Percentiles rank a stretch among this genome's conserved stretches.
Conservation (phyloP, 1,140 invertebrate genomes). For the Aphaenogaster floridana region DNA sequence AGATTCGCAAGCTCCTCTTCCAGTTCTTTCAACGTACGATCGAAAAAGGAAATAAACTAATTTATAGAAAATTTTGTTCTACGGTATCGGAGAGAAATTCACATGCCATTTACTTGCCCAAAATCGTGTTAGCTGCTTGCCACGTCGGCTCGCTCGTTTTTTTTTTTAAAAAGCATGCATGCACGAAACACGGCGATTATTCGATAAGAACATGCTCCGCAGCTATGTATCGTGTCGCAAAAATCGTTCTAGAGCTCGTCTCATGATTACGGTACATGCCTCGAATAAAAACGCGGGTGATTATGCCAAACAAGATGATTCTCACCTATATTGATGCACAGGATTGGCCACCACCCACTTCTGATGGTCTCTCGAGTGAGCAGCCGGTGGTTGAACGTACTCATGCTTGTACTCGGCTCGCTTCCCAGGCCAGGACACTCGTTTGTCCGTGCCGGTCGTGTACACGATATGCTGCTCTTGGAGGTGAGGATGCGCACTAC, state of each 20-base stretch:
- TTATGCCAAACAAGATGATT: background rate
- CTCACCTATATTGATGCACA: slow-evolving; percentile 88
- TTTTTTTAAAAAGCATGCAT: background rate
- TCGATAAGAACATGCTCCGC: slow-evolving; percentile 48
- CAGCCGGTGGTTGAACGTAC: slow-evolving; percentile 89
- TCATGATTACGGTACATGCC: slow-evolving; percentile 23
- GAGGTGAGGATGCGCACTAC: slow-evolving; percentile 84
- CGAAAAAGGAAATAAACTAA: background rate
- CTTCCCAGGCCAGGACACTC: slow-evolving; percentile 88
- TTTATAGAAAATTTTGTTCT: background rate
- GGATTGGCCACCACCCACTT: slow-evolving; percentile 88
- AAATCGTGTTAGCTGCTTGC: slow-evolving; percentile 28
- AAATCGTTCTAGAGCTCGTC: slow-evolving; percentile 26
- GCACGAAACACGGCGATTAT: slow-evolving; percentile 19
- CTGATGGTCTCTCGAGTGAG: slow-evolving; percentile 88
- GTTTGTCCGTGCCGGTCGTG: slow-evolving; percentile 87
- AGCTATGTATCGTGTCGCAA: background rate
- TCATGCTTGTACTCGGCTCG: slow-evolving; percentile 87
- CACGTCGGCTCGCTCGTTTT: slow-evolving; percentile 52
- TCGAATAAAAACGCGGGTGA: background rate
- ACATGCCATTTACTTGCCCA: slow-evolving; percentile 69
- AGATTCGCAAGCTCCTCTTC: slow-evolving; percentile 4
- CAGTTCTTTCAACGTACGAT: background rate
- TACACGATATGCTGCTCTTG: slow-evolving; percentile 88
- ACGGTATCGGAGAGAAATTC: background rate